phyloP scores from a whole-genome alignment of 35 echinoderm and acorn worm species.

The Eucidaris tribuloides region DNA sequence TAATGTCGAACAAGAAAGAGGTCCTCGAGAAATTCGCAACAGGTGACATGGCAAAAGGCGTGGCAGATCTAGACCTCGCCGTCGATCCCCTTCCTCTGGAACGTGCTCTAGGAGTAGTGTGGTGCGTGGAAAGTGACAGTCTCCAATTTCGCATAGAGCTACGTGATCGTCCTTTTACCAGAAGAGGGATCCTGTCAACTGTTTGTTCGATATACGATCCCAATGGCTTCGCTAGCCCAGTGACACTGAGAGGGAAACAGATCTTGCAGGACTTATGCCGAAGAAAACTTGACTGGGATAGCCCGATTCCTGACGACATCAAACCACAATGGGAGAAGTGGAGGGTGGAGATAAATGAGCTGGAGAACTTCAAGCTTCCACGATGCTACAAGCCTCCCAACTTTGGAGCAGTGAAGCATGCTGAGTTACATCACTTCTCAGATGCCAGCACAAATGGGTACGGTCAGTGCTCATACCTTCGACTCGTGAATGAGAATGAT shows the following conservation, averaged over 20 bases:
- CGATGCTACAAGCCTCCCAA: constrained; percentile 33
- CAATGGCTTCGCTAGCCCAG: constrained; percentile 12
- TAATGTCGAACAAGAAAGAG: constrained; percentile 3
- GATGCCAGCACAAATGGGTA: constrained; percentile 30
- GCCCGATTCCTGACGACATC: background rate
- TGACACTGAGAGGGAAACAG: constrained; percentile 25
- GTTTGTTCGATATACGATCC: constrained; percentile 53
- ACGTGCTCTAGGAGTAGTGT: constrained; percentile 13
- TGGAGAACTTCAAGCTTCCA: background rate
- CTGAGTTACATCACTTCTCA: constrained; percentile 34
- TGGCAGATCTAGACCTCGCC: constrained; percentile 29
- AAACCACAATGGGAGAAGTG: constrained; percentile 1
- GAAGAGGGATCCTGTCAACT: constrained; percentile 37
- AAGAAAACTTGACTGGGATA: constrained; percentile 47
- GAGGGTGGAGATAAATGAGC: background rate
- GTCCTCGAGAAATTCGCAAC: constrained; percentile 1
- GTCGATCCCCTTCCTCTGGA: background rate
- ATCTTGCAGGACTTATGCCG: constrained; percentile 57
- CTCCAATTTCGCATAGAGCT: constrained; percentile 15
- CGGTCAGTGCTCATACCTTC: background rate
- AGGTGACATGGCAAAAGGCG: constrained; percentile 14
- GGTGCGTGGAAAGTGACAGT: constrained; percentile 32
- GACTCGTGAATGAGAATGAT: background rate
- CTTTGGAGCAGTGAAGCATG: constrained; percentile 7
- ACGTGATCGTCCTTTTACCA: constrained; percentile 28